phyloP scores from a whole-genome alignment of 2,888 invertebrate genomes.

The Thymelicus sylvestris region DNA sequence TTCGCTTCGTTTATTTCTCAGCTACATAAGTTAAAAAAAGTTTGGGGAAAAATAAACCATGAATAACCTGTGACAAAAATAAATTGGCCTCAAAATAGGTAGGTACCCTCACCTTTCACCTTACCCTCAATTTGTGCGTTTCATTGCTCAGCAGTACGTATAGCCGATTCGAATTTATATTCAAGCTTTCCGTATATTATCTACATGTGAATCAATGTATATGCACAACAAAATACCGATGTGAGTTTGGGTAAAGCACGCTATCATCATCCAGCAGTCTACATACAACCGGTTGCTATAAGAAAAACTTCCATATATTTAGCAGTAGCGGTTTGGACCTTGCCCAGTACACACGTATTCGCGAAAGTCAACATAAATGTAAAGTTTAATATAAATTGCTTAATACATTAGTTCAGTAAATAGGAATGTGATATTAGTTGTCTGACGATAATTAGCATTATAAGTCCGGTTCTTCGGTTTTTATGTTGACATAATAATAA shows the following conservation, averaged over 20 bases:
- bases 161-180: background rate
- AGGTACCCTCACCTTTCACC: no score
- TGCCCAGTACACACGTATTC: slow-evolving; percentile 46
- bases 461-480: background rate
- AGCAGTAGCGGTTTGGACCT: slow-evolving; percentile 51
- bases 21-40: no score
- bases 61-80: no score
- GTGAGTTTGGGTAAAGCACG: slow-evolving; percentile 34
- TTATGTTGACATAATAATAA: slow-evolving; percentile 21
- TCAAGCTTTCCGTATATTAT: slow-evolving; percentile 6
- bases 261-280: slow-evolving; percentile 43
- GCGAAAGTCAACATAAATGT: slow-evolving; percentile 2
- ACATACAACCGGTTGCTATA: slow-evolving; percentile 54
- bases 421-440: background rate
- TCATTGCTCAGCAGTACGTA: no score
- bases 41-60: no score
- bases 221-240: slow-evolving; percentile 1
- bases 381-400: slow-evolving; percentile 9
- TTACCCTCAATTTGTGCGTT: no score
- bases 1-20: no score
- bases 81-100: no score
- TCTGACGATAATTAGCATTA: background rate
- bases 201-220: background rate
- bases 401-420: background rate
- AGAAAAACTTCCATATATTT: slow-evolving; percentile 45